Evolutionary conservation across 2,113 vertebrate species (phyloP), one percentile per base, ranked within the genome.

Genomic region (Perca schrenkii): DNA sequence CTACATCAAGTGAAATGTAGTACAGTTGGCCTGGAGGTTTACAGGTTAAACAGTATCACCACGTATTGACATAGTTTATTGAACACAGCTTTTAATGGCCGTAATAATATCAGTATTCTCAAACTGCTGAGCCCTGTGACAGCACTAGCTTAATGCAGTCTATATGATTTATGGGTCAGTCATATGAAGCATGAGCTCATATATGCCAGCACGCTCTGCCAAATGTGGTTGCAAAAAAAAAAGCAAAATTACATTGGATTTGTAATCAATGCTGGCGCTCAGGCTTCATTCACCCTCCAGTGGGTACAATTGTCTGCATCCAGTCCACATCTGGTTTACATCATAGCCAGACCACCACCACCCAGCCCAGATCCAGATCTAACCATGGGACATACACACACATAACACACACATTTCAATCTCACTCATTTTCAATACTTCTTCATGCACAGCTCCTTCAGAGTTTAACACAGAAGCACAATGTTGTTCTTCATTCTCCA

Each of bases 281-380:
- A 83, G 66, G 66, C 75, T 66, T 75, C 87, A 74, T 71, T 88
- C 78, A 83, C 76, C 67, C 88, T 80, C 50, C 70, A 70, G 83
- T 91, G 79, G 91, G 90, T 91, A 92, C 65, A 17, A 84, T 89
- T 60, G 81, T 82, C 86, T 89, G 84, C 79, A 90, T 92, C 84
- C 53, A 87, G 21, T 84, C 82, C 87, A 93, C 94, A 94, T 94
- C 94, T 94, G 94, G 92, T 92, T 94, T 90, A 87, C 78, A 94
- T 95, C 92, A 90, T 6, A 73, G 68, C 64, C 49, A 87, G 86
- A 90, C 90, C 90, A 91, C 87, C 83, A 80, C 84, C 86, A 88
- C 85, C 90, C 91, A 83, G 57, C 66, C 62, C 72, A 88, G 67
- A 87, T 87, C 80, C 73, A 76, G 28, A 28, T 28, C 28, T 28